phyloP scores from a whole-genome alignment of 2,113 vertebrate species.

The Daboia siamensis region DNA sequence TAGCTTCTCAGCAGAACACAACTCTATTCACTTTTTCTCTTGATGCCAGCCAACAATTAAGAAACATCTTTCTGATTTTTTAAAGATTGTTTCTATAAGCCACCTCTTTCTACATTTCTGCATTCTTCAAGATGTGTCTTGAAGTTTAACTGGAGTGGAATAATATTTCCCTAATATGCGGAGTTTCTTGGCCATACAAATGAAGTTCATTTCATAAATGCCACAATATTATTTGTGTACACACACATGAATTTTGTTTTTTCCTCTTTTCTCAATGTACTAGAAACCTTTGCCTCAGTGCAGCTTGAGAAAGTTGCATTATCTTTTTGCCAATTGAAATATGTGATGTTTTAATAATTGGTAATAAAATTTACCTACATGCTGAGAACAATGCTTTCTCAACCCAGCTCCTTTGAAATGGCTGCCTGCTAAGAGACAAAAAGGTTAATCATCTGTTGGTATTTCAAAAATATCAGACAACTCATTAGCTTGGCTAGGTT shows the following conservation, averaged over 20 bases:
- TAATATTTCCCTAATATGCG: fast-evolving
- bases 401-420: neutral
- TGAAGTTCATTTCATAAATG: neutral
- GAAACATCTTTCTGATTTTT: neutral
- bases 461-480: constrained; percentile 3
- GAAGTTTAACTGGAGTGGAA: neutral
- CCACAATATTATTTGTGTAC: neutral
- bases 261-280: neutral
- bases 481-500: neutral
- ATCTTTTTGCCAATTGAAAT: constrained; percentile 3
- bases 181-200: neutral
- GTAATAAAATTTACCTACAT: constrained; percentile 21
- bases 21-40: neutral
- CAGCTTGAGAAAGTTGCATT: neutral
- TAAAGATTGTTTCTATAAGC: neutral
- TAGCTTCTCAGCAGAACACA: neutral
- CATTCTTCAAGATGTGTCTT: neutral
- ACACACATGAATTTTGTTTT: constrained; percentile 13
- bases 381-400: constrained; percentile 19
- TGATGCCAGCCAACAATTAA: neutral
- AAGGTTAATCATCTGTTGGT: neutral
- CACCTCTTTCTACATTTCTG: neutral
- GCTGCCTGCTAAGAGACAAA: constrained; percentile 3
- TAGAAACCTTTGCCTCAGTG: fast-evolving
- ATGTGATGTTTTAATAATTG: constrained; percentile 24